phyloP scores from a whole-genome alignment of 1,140 invertebrate genomes.

The Drosophila auraria region DNA sequence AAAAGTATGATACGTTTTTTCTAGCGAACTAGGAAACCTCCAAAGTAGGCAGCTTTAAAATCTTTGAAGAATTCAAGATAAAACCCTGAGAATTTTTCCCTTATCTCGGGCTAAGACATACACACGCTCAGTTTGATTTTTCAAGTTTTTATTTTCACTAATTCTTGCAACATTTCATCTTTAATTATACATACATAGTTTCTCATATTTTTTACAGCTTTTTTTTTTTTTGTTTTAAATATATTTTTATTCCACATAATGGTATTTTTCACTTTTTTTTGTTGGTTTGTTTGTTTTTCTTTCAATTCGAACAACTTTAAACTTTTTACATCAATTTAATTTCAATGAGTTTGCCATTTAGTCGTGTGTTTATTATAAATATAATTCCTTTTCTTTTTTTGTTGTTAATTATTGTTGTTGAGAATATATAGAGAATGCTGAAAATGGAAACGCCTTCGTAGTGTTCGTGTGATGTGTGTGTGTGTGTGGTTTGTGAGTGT shows the following conservation, averaged over 20 bases:
- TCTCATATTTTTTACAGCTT: constrained; percentile 76
- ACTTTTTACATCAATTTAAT: constrained; percentile 76
- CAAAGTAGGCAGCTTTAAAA: constrained; percentile 7
- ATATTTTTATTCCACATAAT: constrained; percentile 40
- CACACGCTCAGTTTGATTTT: constrained; percentile 21
- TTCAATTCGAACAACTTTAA: constrained; percentile 73
- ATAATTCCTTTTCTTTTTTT: constrained; percentile 30
- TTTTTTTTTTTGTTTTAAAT: constrained; percentile 33
- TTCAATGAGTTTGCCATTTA: constrained; percentile 64
- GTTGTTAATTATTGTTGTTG: constrained; percentile 41
- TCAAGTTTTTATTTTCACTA: constrained; percentile 74
- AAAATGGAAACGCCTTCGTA: constrained; percentile 43
- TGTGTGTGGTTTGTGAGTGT: not conserved
- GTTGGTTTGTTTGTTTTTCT: constrained; percentile 30
- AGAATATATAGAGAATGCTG: constrained; percentile 53
- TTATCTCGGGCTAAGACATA: not conserved
- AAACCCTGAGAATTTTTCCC: not conserved
- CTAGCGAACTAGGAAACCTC: not conserved
- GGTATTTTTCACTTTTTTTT: constrained; percentile 31
- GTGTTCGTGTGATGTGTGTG: constrained; percentile 11
- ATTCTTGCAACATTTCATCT: constrained; percentile 77
- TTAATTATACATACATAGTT: constrained; percentile 80
- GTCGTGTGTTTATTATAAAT: constrained; percentile 47
- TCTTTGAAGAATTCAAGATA: not conserved
- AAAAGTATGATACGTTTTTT: not conserved